Evolutionary conservation across 1,140 invertebrate genomes (phyloP).

Genomic region (Bombus confusus): DNA sequence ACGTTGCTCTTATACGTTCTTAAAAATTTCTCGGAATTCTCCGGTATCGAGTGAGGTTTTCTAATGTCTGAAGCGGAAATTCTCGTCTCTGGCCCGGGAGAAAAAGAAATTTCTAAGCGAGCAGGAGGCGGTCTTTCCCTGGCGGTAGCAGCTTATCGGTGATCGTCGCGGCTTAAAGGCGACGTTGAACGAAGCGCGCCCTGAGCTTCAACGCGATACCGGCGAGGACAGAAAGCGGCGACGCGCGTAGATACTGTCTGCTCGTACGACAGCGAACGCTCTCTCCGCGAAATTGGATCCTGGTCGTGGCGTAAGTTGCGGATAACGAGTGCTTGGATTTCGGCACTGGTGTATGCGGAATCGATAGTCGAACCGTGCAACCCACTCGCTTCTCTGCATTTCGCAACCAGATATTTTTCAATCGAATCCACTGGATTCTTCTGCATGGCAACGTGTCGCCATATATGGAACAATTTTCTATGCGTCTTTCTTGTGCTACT

Average conservation of each 20-base stretch:
- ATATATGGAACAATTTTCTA: too few relatives aligned
- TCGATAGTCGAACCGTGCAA: slow-evolving; percentile 29
- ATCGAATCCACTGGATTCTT: not conserved
- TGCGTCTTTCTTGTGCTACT: too few relatives aligned
- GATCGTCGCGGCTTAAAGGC: slow-evolving; percentile 41
- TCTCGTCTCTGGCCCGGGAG: not conserved
- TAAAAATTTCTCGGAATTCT: not conserved
- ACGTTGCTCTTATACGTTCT: not conserved
- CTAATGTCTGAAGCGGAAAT: not conserved
- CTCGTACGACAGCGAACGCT: slow-evolving; percentile 13
- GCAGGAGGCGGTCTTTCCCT: not conserved
- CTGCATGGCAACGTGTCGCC: not conserved
- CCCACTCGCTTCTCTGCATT: not conserved
- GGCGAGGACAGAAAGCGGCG: slow-evolving; percentile 13
- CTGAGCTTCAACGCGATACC: slow-evolving; percentile 41
- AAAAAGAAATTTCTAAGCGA: slow-evolving; percentile 32
- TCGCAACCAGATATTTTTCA: not conserved
- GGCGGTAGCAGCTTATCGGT: slow-evolving; percentile 32
- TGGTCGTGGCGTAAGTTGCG: slow-evolving; percentile 36
- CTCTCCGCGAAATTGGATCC: slow-evolving; percentile 36
- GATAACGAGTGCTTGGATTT: slow-evolving; percentile 43
- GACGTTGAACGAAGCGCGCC: slow-evolving; percentile 22
- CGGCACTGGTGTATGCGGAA: slow-evolving; percentile 5
- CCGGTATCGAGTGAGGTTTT: not conserved
- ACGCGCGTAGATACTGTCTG: slow-evolving; percentile 45